Conservation (phyloP, 2,888 invertebrate species). For the Diogma glabrata region DNA sequence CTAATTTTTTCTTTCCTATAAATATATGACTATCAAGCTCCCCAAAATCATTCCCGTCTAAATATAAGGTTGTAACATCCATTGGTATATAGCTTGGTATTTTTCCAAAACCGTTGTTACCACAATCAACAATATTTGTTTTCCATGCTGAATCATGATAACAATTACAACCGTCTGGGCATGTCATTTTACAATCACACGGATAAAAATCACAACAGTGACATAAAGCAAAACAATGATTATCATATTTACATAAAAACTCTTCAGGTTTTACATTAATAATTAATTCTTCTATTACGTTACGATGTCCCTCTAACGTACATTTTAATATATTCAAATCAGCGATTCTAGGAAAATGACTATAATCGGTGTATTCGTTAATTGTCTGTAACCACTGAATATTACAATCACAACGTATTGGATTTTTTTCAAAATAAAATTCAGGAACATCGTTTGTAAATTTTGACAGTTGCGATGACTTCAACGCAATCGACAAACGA, state of each 20-base stretch:
- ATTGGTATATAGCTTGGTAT: slow-evolving; percentile 74
- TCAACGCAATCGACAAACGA: slow-evolving; percentile 26
- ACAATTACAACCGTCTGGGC: slow-evolving; percentile 74
- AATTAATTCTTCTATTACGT: neutral
- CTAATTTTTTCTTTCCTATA: slow-evolving; percentile 71
- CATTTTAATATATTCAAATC: slow-evolving; percentile 70
- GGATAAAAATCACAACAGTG: slow-evolving; percentile 85
- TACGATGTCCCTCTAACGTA: slow-evolving; percentile 53
- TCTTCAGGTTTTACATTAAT: slow-evolving; percentile 40
- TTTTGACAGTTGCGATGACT: neutral
- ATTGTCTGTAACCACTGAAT: slow-evolving; percentile 77
- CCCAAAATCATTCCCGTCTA: slow-evolving; percentile 69
- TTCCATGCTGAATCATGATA: slow-evolving; percentile 79
- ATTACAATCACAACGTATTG: slow-evolving; percentile 72
- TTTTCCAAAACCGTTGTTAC: slow-evolving; percentile 55
- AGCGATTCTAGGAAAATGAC: slow-evolving; percentile 65
- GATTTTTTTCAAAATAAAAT: slow-evolving; percentile 71
- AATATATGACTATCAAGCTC: slow-evolving; percentile 74
- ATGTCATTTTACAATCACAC: slow-evolving; percentile 84
- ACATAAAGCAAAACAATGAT: slow-evolving; percentile 74
- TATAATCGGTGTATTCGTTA: slow-evolving; percentile 58
- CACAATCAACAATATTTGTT: slow-evolving; percentile 75
- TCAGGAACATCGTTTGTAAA: slow-evolving; percentile 65
- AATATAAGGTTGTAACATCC: slow-evolving; percentile 78
- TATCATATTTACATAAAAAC: slow-evolving; percentile 69